These are phyloP conservation scores for Umimayanthus chanpuru DNA, from an alignment of 92 coral and sea anemone species.

Conservation along the genomic window DNA sequence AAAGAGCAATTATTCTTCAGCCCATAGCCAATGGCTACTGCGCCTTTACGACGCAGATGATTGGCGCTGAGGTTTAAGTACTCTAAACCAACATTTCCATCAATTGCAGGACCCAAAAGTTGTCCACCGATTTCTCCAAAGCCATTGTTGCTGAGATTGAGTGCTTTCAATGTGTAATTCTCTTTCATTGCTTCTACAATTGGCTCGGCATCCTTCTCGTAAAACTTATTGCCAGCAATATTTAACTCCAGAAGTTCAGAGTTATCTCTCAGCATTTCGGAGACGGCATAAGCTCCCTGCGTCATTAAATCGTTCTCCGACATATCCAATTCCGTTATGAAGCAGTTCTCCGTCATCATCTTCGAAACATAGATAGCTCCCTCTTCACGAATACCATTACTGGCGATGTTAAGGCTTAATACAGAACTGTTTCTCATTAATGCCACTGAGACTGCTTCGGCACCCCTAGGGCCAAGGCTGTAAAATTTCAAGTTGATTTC, in stretches of 20 bases:
- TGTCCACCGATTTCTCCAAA: conserved; percentile 86
- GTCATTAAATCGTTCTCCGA: conserved; percentile 86
- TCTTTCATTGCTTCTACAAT: conserved; percentile 91
- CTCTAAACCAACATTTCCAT: conserved; percentile 89
- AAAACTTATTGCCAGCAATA: conserved; percentile 73
- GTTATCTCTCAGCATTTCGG: conserved; percentile 88
- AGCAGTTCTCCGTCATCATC: conserved; percentile 92
- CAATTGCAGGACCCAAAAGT: conserved; percentile 92
- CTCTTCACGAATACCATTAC: conserved; percentile 82
- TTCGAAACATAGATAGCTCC: conserved; percentile 93
- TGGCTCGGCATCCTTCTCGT: conserved; percentile 89
- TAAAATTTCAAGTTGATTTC: conserved; percentile 82
- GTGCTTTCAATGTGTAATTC: conserved; percentile 84
- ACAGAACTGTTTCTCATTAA: conserved; percentile 81
- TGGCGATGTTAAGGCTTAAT: conserved; percentile 68
- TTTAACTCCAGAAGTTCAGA: conserved; percentile 86
- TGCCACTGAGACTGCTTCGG: conserved; percentile 93
- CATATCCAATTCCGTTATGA: conserved; percentile 86
- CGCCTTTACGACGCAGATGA: conserved; percentile 89
- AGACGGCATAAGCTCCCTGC: conserved; percentile 94
- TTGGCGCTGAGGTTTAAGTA: conserved; percentile 89
- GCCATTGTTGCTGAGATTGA: conserved; percentile 83
- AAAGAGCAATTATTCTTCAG: conserved; percentile 79
- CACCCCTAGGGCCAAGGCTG: conserved; percentile 85
- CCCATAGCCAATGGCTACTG: conserved; percentile 78